Evolutionary conservation across 2,888 invertebrate genomes (phyloP), one percentile per base, ranked within the genome.

Genomic region (Salticus scenicus): DNA sequence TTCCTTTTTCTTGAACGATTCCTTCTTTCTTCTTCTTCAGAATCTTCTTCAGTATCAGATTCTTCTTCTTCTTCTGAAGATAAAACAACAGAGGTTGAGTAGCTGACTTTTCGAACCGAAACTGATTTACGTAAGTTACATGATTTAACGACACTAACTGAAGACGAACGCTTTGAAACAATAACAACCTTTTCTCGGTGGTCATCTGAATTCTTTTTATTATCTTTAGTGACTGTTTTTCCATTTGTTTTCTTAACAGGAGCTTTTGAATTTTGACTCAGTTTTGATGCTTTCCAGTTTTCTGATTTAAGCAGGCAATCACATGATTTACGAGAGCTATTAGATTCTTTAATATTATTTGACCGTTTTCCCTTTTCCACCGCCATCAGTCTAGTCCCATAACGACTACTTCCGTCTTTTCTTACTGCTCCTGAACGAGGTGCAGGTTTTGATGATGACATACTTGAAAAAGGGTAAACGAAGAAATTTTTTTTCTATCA

Each of bases 91-190:
- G 86, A 80, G 1, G 86, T 86, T 0, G 86, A 86, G 27, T 80
- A 86, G n/a, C 86, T 86, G 14, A 86, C 86, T 31, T 80, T 86
- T 30, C 64, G 75, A 17, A 86, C 86, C 2, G 86, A 80, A 1
- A 86, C 86, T 20, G 86, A 80, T 41, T 78, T 77, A 2, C 79
- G 74, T 8, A 71, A 66, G 24, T 57, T 79, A 27, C 85, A 79
- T 4, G 80, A 80, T 33, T 86, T 86, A 10, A 86, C 86, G 51
- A 86, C 86, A 64, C 86, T 79, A 0, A 86, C 86, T 14, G 86
- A 80, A 14, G 86, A 86, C 17, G 86, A 86, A 42, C 80, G 70
- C 31, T 86, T 86, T 7, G 80, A 80, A 31, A 86, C 86, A 37
- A 86, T 86, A 10, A 86, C 86, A 47, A 86, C 86, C 31, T 80